phyloP scores from a whole-genome alignment of 2,113 vertebrate species.

The Erythrolamprus reginae region DNA sequence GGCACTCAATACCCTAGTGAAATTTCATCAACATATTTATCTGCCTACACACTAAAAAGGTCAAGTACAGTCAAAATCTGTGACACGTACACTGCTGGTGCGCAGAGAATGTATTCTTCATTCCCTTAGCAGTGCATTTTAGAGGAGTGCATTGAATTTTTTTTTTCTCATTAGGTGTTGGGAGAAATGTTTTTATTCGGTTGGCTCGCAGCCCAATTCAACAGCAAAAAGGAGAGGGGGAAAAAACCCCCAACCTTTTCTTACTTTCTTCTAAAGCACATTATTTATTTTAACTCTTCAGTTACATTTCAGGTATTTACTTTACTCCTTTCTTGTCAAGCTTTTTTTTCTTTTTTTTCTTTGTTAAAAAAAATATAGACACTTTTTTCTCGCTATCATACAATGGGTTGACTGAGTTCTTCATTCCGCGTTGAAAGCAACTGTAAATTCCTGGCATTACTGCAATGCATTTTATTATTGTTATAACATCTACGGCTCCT shows the following conservation, averaged over 20 bases:
- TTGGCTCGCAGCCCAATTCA: slow-evolving; percentile 47
- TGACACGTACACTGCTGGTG: slow-evolving; percentile 32
- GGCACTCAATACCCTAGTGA: background rate
- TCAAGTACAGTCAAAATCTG: slow-evolving; percentile 47
- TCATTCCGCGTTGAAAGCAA: background rate
- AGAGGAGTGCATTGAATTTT: slow-evolving; percentile 50
- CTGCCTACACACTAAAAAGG: slow-evolving; percentile 33
- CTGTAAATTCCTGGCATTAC: background rate
- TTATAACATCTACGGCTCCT: background rate
- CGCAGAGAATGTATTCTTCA: slow-evolving; percentile 53
- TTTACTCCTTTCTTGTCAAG: background rate
- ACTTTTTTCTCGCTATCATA: background rate
- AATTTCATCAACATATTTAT: slow-evolving; percentile 37
- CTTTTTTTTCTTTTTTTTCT: background rate
- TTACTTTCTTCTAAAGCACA: slow-evolving; percentile 25
- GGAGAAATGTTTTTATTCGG: slow-evolving; percentile 60
- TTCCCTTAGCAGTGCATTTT: slow-evolving; percentile 58
- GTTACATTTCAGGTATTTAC: slow-evolving; percentile 11
- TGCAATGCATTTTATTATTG: background rate
- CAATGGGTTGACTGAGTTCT: background rate
- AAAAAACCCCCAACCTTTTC: background rate
- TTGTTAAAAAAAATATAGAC: background rate
- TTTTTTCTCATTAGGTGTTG: slow-evolving; percentile 55
- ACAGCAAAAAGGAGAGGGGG: slow-evolving; percentile 19
- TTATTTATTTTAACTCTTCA: slow-evolving; percentile 19